Base-by-base conservation (phyloP, 2,113 vertebrate genomes). In the Hydrochoerus hydrochaeris region DNA sequence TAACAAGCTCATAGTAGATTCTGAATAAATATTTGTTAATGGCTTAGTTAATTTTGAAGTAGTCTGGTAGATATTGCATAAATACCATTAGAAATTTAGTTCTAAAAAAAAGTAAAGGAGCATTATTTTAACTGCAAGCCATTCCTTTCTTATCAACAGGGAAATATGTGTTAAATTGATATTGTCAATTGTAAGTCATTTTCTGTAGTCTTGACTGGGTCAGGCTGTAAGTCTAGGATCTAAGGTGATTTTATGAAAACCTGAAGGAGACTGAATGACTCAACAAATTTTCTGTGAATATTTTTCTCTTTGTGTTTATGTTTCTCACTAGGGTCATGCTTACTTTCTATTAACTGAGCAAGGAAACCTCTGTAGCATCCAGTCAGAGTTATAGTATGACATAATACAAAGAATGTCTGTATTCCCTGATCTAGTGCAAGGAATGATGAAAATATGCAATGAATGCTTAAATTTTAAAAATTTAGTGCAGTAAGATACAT, bases 141-240 rank as follows among this genome's bases (percentile, higher is more conserved):
- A 63, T 85, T 90, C 38, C 86, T 7, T 83, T 88, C 7, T 88
- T n/a, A 94, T 9, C 17, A 12, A 65, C 85, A 35, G 49, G 11
- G 32, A 38, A 90, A 60, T 92, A 26, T 83, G 16, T 46, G 63
- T 94, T 94, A 90, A 94, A 91, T 28, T 83, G 52, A 77, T 85
- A 7, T 30, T 84, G 65, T 89, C 41, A 83, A 65, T 44, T 92
- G 13, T 90, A 95, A 92, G 91, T 87, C 54, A 87, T 71, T 92
- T 93, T 90, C 81, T 83, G 35, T 82, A 52, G 71, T 38, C 65
- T 95, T 95, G 84, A 95, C 85, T 91, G 35, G 28, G 17, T 92
- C 13, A 78, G 26, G 85, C 35, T 93, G 17, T 65, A 88, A 38
- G 46, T 78, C 20, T 95, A 71, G 49, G 13, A 77, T 89, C 28